phyloP scores from a whole-genome alignment of 2,797 vertebrate species.

The Falco naumanni region DNA sequence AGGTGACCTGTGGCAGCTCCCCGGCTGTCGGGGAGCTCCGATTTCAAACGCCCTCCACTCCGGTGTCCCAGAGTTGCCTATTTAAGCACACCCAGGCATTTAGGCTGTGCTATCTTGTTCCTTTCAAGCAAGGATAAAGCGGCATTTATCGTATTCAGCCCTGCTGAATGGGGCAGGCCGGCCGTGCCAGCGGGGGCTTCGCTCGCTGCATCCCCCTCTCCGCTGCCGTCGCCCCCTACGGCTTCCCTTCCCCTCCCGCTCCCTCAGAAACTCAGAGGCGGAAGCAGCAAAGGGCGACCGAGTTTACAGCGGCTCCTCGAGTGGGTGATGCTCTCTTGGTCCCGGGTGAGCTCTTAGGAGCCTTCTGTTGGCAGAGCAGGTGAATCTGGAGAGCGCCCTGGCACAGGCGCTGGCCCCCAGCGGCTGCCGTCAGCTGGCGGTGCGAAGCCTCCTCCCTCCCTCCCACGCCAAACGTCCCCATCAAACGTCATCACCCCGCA shows the following conservation, averaged over 20 bases:
- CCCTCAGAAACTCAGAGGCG: conserved; percentile 6
- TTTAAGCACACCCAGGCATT: conserved; percentile 89
- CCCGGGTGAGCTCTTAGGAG: neutral
- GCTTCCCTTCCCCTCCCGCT: conserved; percentile 37
- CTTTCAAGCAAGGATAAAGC: conserved; percentile 91
- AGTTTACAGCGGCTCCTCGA: neutral
- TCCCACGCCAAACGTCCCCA: neutral
- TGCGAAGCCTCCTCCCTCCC: neutral
- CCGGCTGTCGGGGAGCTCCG: conserved; percentile 82
- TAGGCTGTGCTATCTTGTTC: conserved; percentile 86
- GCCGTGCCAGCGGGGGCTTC: conserved; percentile 82
- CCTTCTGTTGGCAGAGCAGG: conserved; percentile 2
- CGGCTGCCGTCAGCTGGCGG: neutral
- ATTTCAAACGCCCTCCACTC: conserved; percentile 91
- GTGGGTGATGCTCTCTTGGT: neutral
- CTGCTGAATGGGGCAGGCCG: conserved; percentile 88
- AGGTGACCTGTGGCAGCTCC: conserved; percentile 91
- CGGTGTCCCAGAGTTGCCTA: conserved; percentile 83
- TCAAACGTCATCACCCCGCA: neutral
- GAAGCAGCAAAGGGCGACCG: conserved; percentile 54
- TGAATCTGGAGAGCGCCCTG: neutral
- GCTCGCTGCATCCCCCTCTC: conserved; percentile 79
- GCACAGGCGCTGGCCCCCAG: neutral
- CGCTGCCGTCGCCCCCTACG: conserved; percentile 39
- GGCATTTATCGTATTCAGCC: conserved; percentile 91